phyloP scores from a whole-genome alignment of 2,888 invertebrate genomes.

The Marronus borbonicus region DNA sequence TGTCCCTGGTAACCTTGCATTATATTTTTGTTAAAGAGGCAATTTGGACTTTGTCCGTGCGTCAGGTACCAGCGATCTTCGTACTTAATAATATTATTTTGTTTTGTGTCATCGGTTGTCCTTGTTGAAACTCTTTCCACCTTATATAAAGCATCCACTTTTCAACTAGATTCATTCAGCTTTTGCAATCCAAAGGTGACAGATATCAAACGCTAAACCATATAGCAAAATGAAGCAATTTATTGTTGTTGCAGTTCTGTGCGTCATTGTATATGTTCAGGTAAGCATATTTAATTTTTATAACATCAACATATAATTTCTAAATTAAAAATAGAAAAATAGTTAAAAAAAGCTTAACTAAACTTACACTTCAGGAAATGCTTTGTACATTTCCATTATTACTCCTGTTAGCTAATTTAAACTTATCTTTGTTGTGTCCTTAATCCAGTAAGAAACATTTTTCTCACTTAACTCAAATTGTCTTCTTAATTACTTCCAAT shows the following conservation, averaged over 20 bases:
- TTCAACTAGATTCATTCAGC: conserved; percentile 18
- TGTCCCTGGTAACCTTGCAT: conserved; percentile 26
- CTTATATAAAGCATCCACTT: conserved; percentile 41
- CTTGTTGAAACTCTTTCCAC: conserved; percentile 34
- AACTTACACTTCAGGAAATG: too few relatives aligned
- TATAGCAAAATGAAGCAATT: conserved; percentile 45
- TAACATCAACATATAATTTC: too few relatives aligned
- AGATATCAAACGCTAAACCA: background rate
- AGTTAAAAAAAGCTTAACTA: too few relatives aligned
- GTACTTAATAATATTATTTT: conserved; percentile 14
- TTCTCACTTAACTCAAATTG: too few relatives aligned
- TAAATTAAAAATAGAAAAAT: too few relatives aligned
- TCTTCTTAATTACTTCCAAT: too few relatives aligned
- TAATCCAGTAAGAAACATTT: too few relatives aligned
- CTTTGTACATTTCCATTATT: too few relatives aligned
- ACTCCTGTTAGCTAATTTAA: too few relatives aligned
- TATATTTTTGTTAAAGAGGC: conserved; percentile 4
- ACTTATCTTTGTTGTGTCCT: too few relatives aligned
- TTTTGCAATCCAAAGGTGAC: conserved; percentile 7
- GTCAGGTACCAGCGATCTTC: conserved; percentile 20
- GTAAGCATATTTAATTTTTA: background rate
- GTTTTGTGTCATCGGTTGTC: conserved; percentile 38
- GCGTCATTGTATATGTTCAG: conserved; percentile 28
- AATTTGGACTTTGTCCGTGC: conserved; percentile 27
- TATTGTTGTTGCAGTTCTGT: conserved; percentile 37